Evolutionary conservation across 2,113 vertebrate genomes (phyloP).

Genomic region (Danionella cerebrum): DNA sequence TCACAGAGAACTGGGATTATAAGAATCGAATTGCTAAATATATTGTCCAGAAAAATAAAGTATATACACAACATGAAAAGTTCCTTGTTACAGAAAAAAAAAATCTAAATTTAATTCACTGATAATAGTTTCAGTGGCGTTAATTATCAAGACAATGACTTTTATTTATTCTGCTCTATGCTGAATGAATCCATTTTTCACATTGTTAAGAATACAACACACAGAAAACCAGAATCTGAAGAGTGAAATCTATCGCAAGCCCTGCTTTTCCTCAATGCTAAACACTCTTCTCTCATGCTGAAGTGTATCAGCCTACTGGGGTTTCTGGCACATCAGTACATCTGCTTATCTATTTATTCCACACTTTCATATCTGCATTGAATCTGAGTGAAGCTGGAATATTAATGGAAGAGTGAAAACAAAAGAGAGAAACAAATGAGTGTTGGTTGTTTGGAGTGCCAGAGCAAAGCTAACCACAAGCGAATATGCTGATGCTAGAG

Average conservation of each 20-base stretch:
- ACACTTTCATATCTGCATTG: background rate
- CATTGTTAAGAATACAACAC: background rate
- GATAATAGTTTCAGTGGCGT: background rate
- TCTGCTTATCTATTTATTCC: conserved; percentile 5
- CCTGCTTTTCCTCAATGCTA: background rate
- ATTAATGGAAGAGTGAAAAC: background rate
- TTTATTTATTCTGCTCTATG: background rate
- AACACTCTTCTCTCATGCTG: background rate
- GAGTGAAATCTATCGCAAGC: background rate
- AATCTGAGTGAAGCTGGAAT: background rate
- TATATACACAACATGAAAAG: too few species aligned
- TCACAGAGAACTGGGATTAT: background rate
- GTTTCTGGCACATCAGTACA: background rate
- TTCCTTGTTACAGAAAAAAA: too few species aligned
- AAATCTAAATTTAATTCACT: conserved; percentile 6
- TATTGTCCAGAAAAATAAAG: too few species aligned
- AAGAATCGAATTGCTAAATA: background rate
- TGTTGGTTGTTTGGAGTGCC: background rate
- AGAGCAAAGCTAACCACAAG: background rate
- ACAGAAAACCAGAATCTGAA: background rate
- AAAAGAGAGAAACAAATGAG: background rate
- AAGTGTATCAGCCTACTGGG: background rate
- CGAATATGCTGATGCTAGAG: background rate
- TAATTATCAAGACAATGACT: conserved; percentile 8
- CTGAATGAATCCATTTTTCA: background rate